Evolutionary conservation across 1,140 invertebrate species (phyloP), one percentile per base, ranked within the genome.

Genomic region (Leptinotarsa defecta): DNA sequence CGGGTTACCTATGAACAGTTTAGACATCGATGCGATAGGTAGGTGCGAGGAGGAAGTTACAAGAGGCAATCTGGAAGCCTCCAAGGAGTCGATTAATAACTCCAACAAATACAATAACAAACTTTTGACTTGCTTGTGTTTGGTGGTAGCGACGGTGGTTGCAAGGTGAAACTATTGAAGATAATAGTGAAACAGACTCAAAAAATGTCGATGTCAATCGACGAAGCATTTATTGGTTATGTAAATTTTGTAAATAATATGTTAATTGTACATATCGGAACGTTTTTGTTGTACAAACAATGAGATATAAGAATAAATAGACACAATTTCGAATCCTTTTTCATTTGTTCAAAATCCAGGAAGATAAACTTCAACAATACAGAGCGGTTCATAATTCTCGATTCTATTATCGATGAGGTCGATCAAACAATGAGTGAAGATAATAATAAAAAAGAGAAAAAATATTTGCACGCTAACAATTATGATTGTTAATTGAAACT

Each of bases 1-100:
- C 73, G 93, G 93, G 0, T 89, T 91, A 69, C 89, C 90, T 1
- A 91, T 95, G 88, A 91, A 87, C 62, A 87, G 89, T 19, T 88
- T 94, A 71, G 91, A 93, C 77, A 87, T 92, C 20, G 91, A 92
- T 72, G 86, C 89, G 0, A 89, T 92, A 74, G 91, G 91, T 6
- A 87, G 89, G 68, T 92, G 91, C 79, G 88, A 91, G 75, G 91
- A 92, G 77, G 89, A 90, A 78, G 87, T 91, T 20, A 88, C 90
- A 4, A 87, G 91, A 76, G 91, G 90, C 68, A 92, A 91, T 83
- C 83, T 91, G 20, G 91, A 89, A 77, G 88, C 88, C 0, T 70
- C 78, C n/a, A 78, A 76, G 61, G 78, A 77, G 13, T 70, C 76
- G 17, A 76, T 34, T 3, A 77, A 73, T 65, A 20, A 43, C 13